Conservation (phyloP, 1,140 invertebrate genomes). For the Lysiphlebus fabarum region DNA sequence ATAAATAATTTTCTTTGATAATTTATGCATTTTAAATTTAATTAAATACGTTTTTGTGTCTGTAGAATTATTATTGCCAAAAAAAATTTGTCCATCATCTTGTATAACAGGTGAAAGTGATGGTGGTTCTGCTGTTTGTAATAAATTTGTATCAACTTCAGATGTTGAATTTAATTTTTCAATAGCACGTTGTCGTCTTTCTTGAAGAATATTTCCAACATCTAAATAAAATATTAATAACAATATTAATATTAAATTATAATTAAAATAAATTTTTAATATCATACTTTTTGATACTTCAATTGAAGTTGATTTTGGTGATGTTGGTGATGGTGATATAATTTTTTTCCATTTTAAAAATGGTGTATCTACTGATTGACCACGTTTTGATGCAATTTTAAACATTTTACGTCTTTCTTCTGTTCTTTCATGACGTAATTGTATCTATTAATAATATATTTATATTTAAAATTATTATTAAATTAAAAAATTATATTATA, state of each 20-base stretch:
- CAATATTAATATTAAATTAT: conserved; percentile 12
- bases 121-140: conserved; percentile 23
- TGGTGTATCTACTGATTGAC: conserved; percentile 60
- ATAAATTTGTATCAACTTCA: conserved; percentile 33
- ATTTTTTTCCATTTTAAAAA: conserved; percentile 70
- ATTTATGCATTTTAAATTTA: too few relatives aligned
- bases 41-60: conserved; percentile 7
- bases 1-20: too few relatives aligned
- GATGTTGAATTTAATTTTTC: conserved; percentile 24
- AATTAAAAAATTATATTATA: background rate
- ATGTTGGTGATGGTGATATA: conserved; percentile 53
- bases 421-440: conserved; percentile 81
- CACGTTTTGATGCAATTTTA: conserved; percentile 72
- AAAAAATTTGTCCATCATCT: background rate
- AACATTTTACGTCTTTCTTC: conserved; percentile 92
- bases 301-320: conserved; percentile 53
- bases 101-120: conserved; percentile 2
- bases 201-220: conserved; percentile 18
- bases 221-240: conserved; percentile 14
- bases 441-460: conserved; percentile 57
- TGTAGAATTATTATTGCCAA: background rate
- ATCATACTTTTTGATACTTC: conserved; percentile 25
- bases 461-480: background rate
- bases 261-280: background rate
- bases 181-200: conserved; percentile 16